Base-by-base conservation (phyloP, 2,797 vertebrate genomes). In the Lacerta agilis region DNA sequence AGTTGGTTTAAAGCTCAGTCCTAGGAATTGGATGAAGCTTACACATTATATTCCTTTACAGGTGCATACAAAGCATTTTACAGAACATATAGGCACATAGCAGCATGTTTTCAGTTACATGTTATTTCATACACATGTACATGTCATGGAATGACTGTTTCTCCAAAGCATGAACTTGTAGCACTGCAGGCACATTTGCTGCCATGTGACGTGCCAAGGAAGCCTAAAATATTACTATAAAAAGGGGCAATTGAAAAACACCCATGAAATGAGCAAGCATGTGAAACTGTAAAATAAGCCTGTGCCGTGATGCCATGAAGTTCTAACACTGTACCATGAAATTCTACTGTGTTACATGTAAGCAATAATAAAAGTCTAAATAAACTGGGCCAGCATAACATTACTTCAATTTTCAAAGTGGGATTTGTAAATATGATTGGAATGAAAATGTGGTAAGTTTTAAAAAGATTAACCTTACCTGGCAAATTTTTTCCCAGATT, bases 401-500 rank as follows among this genome's bases (percentile, higher is more conserved):
- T 5, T 79, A 61, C 18, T 88, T 72, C 55, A 20, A 81, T 67
- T 9, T 18, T 49, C 58, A 25, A 71, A 58, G 41, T 78, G 8
- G 1, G 3, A 25, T 41, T 75, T 81, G 71, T 79, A 78, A 23
- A 82, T 84, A 27, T 67, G 9, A 82, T 20, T 5, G 29, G 43
- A 91, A 64, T 33, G 78, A 29, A 36, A 91, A 90, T 43, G 66
- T 66, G 66, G 0, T 6, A 20, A 23, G 18, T 23, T 64, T 64
- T 64, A 7, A 64, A 23, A 73, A 3, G 45, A 36, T 73, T 58
- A 80, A 93, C 15, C 83, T 93, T 98, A 99, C 99, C 98, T 99
- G 98, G 95, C 99, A 99, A 93, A 99, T 99, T 97, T 99, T 99
- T 95, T 99, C 99, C 99, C 99, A 99, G 94, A 99, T 99, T 94